Base-by-base conservation (phyloP, 2,113 vertebrate genomes). In the Campylomormyrus numenius region DNA sequence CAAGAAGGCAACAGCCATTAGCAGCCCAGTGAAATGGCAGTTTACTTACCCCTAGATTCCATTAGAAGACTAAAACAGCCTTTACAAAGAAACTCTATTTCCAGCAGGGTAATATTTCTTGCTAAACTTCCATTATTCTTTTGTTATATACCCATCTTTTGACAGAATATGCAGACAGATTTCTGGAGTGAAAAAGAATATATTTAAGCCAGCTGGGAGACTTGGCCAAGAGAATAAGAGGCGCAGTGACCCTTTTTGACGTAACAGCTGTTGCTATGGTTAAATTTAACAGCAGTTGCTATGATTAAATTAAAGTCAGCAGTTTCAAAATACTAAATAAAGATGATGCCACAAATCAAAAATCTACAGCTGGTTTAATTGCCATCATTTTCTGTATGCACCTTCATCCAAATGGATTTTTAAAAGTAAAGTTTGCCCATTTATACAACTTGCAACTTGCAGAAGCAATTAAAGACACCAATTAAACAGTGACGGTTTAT, bases 21-120 rank as follows among this genome's bases (percentile, higher is more conserved):
- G 35, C 49, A 50, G 48, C 50, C 50, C 80, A 13, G 11, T n/a
- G 24, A 35, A 50, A 89, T 58, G 8, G 83, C 52, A 48, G 24
- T 85, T 46, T 50, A 27, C 27, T 85, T 49, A 85, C 24, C 84
- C 45, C 13, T 85, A 49, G 31, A 84, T 89, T 21, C 21, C 52
- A 84, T 58, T 58, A 24, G 3, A 77, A 39, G 31, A 84, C 53
- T 52, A 53, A 77, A 50, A 35, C 4, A 89, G 27, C 21, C 6
- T 84, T 50, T 42, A 84, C 35, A 84, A 56, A 52, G 77, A 21
- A 45, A 39, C 70, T 74, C 31, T 74, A 35, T 85, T 31, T 83
- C 77, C 35, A 85, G 9, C 70, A 77, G 31, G 80, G 89, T 84
- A 49, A 45, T 35, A 42, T 89, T 89, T 89, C 35, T 45, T n/a